phyloP scores from a whole-genome alignment of 2,888 invertebrate species.

The Erebia epiphron region DNA sequence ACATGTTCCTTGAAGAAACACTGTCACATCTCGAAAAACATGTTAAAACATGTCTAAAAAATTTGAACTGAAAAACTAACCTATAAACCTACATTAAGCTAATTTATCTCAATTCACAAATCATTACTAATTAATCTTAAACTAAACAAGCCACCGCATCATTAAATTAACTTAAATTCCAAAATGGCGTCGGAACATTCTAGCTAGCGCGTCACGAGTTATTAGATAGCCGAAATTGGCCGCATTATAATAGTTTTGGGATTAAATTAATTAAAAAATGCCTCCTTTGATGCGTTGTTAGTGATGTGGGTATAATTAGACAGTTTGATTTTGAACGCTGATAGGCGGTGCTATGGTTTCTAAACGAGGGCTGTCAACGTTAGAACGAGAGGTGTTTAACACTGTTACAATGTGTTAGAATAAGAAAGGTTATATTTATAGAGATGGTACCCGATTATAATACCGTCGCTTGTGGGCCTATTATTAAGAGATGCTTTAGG shows the following conservation, averaged over 20 bases:
- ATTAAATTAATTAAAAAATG: constrained; percentile 80
- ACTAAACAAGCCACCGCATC: constrained; percentile 55
- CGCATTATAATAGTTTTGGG: constrained; percentile 79
- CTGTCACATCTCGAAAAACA: neutral
- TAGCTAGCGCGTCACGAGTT: constrained; percentile 75
- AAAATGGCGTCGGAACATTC: constrained; percentile 68
- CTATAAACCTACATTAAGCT: constrained; percentile 41
- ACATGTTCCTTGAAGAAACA: too few relatives aligned
- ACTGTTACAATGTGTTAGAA: constrained; percentile 46
- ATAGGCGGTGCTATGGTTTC: constrained; percentile 67
- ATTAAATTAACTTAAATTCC: constrained; percentile 64
- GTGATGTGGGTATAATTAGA: constrained; percentile 83
- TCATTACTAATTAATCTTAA: constrained; percentile 42
- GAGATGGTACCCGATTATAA: constrained; percentile 64
- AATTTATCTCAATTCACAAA: constrained; percentile 66
- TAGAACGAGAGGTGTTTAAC: constrained; percentile 50
- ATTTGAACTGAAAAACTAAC: neutral
- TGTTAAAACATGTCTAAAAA: neutral
- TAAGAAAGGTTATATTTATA: constrained; percentile 53
- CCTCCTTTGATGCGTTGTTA: constrained; percentile 72
- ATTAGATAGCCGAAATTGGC: constrained; percentile 80
- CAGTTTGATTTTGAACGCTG: constrained; percentile 75
- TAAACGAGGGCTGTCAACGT: constrained; percentile 72
- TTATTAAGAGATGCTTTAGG: constrained; percentile 78
- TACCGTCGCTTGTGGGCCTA: constrained; percentile 62